A percentile compares a stretch with the other conserved stretches of the same genome.
phyloP scores from a whole-genome alignment of 2,888 invertebrate genomes.

The Brachyptera putata region DNA sequence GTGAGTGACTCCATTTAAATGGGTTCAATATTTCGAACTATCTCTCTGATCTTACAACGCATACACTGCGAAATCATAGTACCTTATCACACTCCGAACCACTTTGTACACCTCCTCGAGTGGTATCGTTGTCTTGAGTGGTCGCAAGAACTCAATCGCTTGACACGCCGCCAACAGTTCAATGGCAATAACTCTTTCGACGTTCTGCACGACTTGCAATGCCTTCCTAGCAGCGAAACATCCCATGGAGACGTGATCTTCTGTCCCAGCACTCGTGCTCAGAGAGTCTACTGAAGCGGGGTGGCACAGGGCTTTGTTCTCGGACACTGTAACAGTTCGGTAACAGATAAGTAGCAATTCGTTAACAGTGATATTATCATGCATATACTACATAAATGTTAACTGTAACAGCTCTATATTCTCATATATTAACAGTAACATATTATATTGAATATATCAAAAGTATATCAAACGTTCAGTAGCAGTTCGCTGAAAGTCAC shows the following conservation, averaged over 20 bases:
- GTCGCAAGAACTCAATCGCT: conserved; percentile 61
- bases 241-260: conserved; percentile 68
- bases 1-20: too few relatives aligned
- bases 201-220: conserved; percentile 51
- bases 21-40: too few relatives aligned
- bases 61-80: too few relatives aligned
- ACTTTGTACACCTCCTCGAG: conserved; percentile 59
- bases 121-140: conserved; percentile 57
- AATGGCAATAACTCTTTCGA: conserved; percentile 59
- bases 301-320: conserved; percentile 65
- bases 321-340: conserved; percentile 55
- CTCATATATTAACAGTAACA: too few relatives aligned
- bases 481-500: too few relatives aligned
- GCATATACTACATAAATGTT: too few relatives aligned
- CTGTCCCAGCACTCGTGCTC: conserved; percentile 61
- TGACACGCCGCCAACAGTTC: conserved; percentile 62
- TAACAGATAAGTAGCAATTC: too few relatives aligned
- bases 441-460: too few relatives aligned
- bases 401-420: too few relatives aligned
- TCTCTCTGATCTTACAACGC: too few relatives aligned
- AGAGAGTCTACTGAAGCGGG: conserved; percentile 63
- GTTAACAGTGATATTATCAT: too few relatives aligned
- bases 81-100: conserved; percentile 52
- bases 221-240: conserved; percentile 61
- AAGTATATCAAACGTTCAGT: too few relatives aligned